Evolutionary conservation across 2,888 invertebrate genomes (phyloP).

Genomic region (Euphydryas editha): DNA sequence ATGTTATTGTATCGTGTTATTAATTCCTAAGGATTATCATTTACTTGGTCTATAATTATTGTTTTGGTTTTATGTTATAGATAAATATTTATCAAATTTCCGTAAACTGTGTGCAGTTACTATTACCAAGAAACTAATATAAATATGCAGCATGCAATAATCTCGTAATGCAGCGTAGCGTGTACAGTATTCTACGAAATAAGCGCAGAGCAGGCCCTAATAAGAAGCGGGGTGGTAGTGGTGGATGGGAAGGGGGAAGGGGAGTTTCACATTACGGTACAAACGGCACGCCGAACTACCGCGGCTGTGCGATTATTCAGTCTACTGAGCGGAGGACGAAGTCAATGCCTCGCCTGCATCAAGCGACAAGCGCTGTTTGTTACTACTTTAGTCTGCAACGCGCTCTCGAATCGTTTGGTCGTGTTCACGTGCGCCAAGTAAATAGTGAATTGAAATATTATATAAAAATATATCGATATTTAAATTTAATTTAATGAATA

Average conservation of each 20-base stretch:
- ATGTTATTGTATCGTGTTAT: no score
- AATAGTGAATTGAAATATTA: slow-evolving; percentile 56
- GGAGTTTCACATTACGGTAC: slow-evolving; percentile 51
- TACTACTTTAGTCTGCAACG: slow-evolving; percentile 70
- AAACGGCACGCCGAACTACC: slow-evolving; percentile 50
- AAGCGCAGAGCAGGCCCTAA: slow-evolving; percentile 25
- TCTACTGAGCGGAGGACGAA: slow-evolving; percentile 72
- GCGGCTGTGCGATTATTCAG: slow-evolving; percentile 73
- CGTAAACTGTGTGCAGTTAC: not conserved
- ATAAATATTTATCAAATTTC: not conserved
- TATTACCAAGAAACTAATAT: not conserved
- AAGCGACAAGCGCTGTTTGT: slow-evolving; percentile 53
- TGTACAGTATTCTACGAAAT: slow-evolving; percentile 44
- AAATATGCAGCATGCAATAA: not conserved
- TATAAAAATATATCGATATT: slow-evolving; percentile 52
- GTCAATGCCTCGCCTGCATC: slow-evolving; percentile 68
- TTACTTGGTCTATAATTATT: no score
- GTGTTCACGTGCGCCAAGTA: slow-evolving; percentile 55
- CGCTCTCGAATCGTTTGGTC: slow-evolving; percentile 64
- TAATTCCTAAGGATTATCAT: no score
- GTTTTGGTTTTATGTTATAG: not conserved
- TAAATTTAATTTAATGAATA: slow-evolving; percentile 45
- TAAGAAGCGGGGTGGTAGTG: slow-evolving; percentile 40
- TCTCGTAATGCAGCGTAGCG: not conserved
- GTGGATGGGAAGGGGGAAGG: slow-evolving; percentile 46